Evolutionary conservation across 2,888 invertebrate genomes (phyloP).

Genomic region (Leptinotarsa rubiginosa): DNA sequence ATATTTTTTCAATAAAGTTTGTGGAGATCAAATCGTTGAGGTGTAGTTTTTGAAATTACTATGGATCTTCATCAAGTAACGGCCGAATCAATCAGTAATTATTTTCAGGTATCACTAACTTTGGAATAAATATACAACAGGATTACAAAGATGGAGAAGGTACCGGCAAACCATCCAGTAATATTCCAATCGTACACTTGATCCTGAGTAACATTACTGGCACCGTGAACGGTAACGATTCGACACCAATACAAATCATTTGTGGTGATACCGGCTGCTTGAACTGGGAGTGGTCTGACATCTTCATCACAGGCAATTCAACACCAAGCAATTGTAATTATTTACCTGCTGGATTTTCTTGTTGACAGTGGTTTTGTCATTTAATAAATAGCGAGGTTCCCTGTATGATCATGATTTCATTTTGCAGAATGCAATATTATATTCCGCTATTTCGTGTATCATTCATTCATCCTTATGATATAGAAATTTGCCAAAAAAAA

Average conservation of each 20-base stretch:
- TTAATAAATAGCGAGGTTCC: too few species aligned
- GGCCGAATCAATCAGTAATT: too few species aligned
- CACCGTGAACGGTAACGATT: conserved; percentile 24
- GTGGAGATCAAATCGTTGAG: too few species aligned
- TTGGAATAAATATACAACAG: conserved; percentile 48
- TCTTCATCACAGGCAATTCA: conserved; percentile 37
- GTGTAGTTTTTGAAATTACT: too few species aligned
- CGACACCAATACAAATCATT: conserved; percentile 42
- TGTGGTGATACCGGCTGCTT: conserved; percentile 43
- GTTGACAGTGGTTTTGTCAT: not conserved
- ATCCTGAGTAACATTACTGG: conserved; percentile 35
- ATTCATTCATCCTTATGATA: too few species aligned
- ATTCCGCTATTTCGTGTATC: too few species aligned
- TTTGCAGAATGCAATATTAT: too few species aligned
- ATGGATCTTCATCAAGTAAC: too few species aligned
- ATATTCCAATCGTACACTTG: conserved; percentile 45
- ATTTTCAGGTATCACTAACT: conserved; percentile 42
- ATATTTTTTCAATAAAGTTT: too few species aligned
- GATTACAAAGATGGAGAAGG: conserved; percentile 44
- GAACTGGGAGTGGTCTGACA: conserved; percentile 45
- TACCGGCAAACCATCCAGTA: conserved; percentile 41
- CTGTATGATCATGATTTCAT: too few species aligned
- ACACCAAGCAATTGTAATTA: conserved; percentile 40
- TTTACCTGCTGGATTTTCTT: conserved; percentile 36
- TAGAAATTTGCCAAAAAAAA: too few species aligned